phyloP scores from a whole-genome alignment of 2,797 vertebrate species.

The Myiotriccus ornatus region DNA sequence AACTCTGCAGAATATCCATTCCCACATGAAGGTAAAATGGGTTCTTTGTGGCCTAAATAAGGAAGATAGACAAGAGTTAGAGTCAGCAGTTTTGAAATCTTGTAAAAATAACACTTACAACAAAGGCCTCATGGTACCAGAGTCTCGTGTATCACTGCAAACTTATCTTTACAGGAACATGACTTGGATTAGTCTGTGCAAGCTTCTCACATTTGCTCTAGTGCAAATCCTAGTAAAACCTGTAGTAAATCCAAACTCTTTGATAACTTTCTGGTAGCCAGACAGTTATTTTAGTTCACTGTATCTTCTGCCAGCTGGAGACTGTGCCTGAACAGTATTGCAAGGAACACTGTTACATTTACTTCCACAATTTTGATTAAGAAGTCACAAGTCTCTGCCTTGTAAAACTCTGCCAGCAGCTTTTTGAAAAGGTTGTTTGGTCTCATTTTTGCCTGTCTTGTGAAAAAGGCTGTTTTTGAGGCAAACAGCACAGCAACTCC shows the following conservation, averaged over 20 bases:
- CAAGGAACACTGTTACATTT: background rate
- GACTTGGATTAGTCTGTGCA: background rate
- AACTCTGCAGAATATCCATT: conserved; percentile 97
- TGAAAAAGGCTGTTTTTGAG: background rate
- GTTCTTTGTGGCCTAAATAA: conserved; percentile 93
- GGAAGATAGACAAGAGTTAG: background rate
- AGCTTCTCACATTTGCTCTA: background rate
- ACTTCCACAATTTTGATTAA: background rate
- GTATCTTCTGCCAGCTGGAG: background rate
- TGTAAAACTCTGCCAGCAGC: background rate
- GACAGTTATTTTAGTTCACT: background rate
- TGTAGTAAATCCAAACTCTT: background rate
- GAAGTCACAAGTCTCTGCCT: background rate
- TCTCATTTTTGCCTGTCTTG: background rate
- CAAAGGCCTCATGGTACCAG: background rate
- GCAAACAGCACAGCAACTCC: background rate
- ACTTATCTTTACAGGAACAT: background rate
- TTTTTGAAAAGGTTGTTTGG: background rate
- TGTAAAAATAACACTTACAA: background rate
- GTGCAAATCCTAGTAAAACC: background rate
- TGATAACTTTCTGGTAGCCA: background rate
- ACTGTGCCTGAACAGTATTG: background rate
- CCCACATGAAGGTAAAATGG: conserved; percentile 98
- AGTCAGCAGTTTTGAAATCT: background rate
- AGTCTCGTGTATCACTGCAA: background rate